Base-by-base conservation (phyloP, 2,888 invertebrate genomes). In the Corythucha ciliata region DNA sequence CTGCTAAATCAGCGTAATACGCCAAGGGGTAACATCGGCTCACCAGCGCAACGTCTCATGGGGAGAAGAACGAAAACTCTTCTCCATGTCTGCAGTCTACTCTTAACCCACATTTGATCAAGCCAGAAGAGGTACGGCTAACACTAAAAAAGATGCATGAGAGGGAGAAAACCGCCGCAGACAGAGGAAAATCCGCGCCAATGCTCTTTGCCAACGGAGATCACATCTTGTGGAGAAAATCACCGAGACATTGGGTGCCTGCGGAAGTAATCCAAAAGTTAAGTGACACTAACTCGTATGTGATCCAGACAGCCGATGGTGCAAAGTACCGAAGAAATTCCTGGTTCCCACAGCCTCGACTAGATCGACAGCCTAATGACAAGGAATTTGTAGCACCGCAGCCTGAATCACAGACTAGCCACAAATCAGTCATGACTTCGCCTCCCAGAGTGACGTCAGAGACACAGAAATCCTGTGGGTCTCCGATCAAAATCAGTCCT, bases 41-140 rank as follows among this genome's bases (percentile, higher is more conserved):
- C 47, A 14, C 47, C 47, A n/a, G 47, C 24, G 5, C 48, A 48
- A 12, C n/a, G 48, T 5, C 40, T 48, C n/a, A 48, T 40, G 40
- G 48, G 48, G 12, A 25, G 40, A 24, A 24, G 40, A 22, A 39
- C 48, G 10, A 22, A 39, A 37, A 48, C 40, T 22, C 22, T 39
- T 12, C 39, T 48, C 7, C 48, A 8, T 10, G 14, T 4, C 45
- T 45, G 27, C 5, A 29, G 8, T 14, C 29, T 8, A 45, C 10
- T 29, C 18, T 45, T 12, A 4, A 26, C 4, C 42, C 42, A 7
- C 4, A 16, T 12, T 18, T 42, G 6, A 42, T 42, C n/a, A 14
- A 45, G 4, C 45, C 45, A 6, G 7, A 33, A 16, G 45, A 45
- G 20, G 45, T 45, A 6, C 45, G 32, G 5, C 27, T 12, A 5